These are phyloP conservation scores for Ambastaia sidthimunki DNA, from an alignment of 2,797 vertebrate species.

Conservation along the genomic window DNA sequence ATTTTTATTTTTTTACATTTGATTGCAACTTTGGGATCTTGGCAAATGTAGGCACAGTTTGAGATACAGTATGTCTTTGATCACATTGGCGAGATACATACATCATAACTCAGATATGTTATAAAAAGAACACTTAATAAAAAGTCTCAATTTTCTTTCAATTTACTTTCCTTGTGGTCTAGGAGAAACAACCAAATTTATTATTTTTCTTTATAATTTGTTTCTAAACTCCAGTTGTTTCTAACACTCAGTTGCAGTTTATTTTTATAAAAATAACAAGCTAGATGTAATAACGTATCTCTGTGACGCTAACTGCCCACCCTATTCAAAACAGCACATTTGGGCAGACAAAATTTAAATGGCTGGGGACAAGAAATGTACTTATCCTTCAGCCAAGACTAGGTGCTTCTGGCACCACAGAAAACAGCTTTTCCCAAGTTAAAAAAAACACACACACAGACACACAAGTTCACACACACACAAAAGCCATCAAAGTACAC, in stretches of 20 bases:
- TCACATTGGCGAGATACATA: no score
- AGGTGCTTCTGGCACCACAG: slow-evolving; percentile 22
- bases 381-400: slow-evolving; percentile 39
- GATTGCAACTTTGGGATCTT: no score
- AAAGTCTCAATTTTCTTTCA: no score
- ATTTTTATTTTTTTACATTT: no score
- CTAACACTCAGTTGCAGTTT: neutral
- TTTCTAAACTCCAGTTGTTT: neutral
- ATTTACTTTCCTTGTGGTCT: no score
- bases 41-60: no score
- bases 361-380: slow-evolving; percentile 33
- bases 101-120: no score
- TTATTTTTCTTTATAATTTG: neutral
- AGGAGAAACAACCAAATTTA: no score
- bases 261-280: neutral
- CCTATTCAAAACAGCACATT: slow-evolving; percentile 20
- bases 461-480: neutral
- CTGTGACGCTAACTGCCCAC: neutral
- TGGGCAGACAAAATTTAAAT: slow-evolving; percentile 18
- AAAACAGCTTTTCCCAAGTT: neutral
- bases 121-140: neutral
- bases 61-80: no score
- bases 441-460: neutral
- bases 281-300: neutral
- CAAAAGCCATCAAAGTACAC: slow-evolving; percentile 13